Conservation (phyloP, 2,797 vertebrate species). For the Fistularia tabacaria region DNA sequence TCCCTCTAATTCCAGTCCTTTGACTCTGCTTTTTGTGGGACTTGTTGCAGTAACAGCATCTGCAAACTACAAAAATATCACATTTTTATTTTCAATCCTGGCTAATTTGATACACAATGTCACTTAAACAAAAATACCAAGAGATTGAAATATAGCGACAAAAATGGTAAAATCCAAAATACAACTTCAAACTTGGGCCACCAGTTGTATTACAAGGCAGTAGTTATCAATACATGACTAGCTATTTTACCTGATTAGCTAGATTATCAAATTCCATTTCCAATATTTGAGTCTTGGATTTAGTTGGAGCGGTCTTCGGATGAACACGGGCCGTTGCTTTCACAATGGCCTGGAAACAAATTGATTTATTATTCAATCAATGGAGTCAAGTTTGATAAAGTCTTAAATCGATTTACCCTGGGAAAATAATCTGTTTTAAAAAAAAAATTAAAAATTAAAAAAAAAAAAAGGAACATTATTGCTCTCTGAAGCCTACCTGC, state of each 20-base stretch:
- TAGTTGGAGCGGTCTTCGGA: slow-evolving; percentile 12
- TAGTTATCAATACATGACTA: too few species aligned
- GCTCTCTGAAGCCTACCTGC: slow-evolving; percentile 13
- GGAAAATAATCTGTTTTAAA: too few species aligned
- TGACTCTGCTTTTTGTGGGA: slow-evolving; percentile 36
- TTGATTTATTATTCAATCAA: background rate
- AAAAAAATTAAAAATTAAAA: too few species aligned
- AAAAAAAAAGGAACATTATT: background rate
- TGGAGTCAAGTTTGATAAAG: background rate
- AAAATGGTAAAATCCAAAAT: too few species aligned
- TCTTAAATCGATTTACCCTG: background rate
- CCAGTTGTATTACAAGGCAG: too few species aligned
- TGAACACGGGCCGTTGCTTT: background rate
- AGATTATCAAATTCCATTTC: slow-evolving; percentile 66
- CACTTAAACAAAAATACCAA: background rate
- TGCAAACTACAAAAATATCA: slow-evolving; percentile 74
- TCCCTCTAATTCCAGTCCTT: slow-evolving; percentile 67
- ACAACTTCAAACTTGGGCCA: background rate
- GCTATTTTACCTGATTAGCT: slow-evolving; percentile 56
- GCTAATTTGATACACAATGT: background rate
- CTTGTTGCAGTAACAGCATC: slow-evolving; percentile 63
- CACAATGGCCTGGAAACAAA: slow-evolving; percentile 27
- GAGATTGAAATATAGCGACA: too few species aligned
- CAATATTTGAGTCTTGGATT: slow-evolving; percentile 41
- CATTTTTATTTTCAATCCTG: background rate